Conservation (phyloP, 2,888 invertebrate species). For the Polyommatus iphigenia region DNA sequence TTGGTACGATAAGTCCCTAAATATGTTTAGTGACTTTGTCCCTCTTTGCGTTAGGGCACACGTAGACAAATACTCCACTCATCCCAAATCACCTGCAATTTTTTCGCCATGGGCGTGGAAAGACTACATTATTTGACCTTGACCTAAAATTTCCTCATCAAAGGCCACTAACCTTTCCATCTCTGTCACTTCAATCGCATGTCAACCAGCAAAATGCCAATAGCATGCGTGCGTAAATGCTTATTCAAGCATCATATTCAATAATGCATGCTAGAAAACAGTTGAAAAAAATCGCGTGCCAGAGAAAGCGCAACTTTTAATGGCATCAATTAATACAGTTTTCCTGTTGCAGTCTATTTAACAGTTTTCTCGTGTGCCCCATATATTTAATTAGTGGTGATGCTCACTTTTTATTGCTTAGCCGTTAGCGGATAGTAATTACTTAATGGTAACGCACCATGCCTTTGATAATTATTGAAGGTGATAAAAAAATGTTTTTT, state of each 20-base stretch:
- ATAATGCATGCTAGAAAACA: slow-evolving; percentile 19
- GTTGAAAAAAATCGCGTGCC: background rate
- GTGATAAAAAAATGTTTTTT: background rate
- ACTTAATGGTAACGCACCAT: background rate
- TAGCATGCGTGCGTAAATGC: background rate
- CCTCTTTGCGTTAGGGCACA: no score
- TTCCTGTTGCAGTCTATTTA: slow-evolving; percentile 70
- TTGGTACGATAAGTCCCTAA: no score
- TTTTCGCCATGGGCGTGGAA: no score
- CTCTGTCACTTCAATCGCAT: background rate
- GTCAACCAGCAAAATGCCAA: background rate
- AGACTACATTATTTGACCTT: background rate
- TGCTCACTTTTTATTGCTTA: slow-evolving; percentile 51
- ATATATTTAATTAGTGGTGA: slow-evolving; percentile 50
- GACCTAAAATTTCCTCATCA: background rate
- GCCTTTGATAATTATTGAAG: background rate
- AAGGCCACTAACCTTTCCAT: background rate
- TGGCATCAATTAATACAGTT: slow-evolving; percentile 72
- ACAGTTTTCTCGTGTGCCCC: slow-evolving; percentile 59
- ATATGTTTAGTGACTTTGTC: no score
- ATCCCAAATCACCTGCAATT: no score
- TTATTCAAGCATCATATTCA: slow-evolving; percentile 12
- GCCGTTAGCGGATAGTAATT: background rate
- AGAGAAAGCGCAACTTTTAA: slow-evolving; percentile 58
- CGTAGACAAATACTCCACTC: no score